phyloP scores from a whole-genome alignment of 2,888 invertebrate species.

The Isotomurus palustris region DNA sequence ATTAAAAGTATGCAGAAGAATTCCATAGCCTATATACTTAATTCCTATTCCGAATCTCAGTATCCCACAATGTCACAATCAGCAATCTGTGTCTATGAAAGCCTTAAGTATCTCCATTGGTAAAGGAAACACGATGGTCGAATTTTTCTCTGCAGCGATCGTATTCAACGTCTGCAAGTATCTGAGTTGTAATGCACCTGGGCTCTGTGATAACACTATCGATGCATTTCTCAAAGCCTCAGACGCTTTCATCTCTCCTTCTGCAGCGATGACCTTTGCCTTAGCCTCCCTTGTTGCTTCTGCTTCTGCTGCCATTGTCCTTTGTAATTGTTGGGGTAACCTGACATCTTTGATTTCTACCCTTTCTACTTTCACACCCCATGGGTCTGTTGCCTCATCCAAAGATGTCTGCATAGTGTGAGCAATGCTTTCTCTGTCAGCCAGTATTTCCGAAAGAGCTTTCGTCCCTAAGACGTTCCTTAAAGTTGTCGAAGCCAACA shows the following conservation, averaged over 20 bases:
- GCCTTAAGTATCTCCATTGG: conserved; percentile 71
- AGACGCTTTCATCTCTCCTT: conserved; percentile 94
- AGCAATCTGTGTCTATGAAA: conserved; percentile 48
- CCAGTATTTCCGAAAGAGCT: conserved; percentile 6
- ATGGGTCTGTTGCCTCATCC: conserved; percentile 31
- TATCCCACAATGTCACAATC: not conserved
- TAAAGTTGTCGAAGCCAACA: conserved; percentile 22
- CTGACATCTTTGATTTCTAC: conserved; percentile 32
- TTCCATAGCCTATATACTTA: not conserved
- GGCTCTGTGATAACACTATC: conserved; percentile 88
- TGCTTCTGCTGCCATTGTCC: conserved; percentile 53
- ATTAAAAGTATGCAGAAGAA: no score
- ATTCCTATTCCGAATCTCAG: not conserved
- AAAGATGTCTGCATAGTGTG: conserved; percentile 17
- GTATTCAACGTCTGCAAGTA: conserved; percentile 79
- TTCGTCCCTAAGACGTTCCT: conserved; percentile 10
- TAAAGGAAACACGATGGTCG: conserved; percentile 88
- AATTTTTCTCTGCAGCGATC: conserved; percentile 91
- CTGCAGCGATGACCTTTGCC: conserved; percentile 82
- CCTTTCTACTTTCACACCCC: conserved; percentile 30
- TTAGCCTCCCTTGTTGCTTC: conserved; percentile 53
- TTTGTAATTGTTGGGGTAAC: conserved; percentile 21
- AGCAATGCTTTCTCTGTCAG: conserved; percentile 17
- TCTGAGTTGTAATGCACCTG: conserved; percentile 87
- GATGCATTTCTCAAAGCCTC: conserved; percentile 89